Evolutionary conservation across 2,888 invertebrate genomes (phyloP).

Genomic region (Metacarcinus magister): DNA sequence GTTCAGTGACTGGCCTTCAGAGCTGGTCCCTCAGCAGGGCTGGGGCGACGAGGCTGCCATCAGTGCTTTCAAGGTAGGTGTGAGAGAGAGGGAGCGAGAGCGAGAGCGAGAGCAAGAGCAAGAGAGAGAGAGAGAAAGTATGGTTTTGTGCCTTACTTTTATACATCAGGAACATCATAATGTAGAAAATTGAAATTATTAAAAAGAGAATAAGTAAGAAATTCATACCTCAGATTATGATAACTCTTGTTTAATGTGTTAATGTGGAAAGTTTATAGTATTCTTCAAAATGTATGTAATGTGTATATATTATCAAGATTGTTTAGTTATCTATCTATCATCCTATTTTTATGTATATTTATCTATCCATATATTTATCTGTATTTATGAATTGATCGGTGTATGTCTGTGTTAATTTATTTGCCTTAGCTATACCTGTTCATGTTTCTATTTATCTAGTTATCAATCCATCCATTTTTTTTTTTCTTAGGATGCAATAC

Average conservation of each 20-base stretch:
- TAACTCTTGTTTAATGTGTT: too few relatives aligned
- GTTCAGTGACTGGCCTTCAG: conserved; percentile 82
- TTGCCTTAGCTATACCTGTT: too few relatives aligned
- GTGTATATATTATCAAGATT: too few relatives aligned
- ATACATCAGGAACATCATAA: background rate
- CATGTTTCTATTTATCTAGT: too few relatives aligned
- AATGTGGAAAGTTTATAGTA: too few relatives aligned
- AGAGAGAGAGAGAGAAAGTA: too few relatives aligned
- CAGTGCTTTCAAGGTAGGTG: conserved; percentile 81
- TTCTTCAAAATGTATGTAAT: too few relatives aligned
- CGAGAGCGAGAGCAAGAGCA: too few relatives aligned
- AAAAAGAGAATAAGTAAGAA: background rate
- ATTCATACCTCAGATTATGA: background rate
- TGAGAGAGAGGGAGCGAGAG: too few relatives aligned
- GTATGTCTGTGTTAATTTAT: too few relatives aligned
- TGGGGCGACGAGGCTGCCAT: conserved; percentile 83
- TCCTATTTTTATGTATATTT: too few relatives aligned
- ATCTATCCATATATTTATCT: background rate
- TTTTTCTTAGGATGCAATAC: conserved; percentile 78
- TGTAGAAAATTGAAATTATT: background rate
- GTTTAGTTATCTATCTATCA: too few relatives aligned
- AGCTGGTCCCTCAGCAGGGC: conserved; percentile 81
- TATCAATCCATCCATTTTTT: background rate
- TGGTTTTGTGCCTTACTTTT: background rate
- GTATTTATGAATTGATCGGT: background rate